phyloP scores from a whole-genome alignment of 2,888 invertebrate genomes.

The Panopea generosa region DNA sequence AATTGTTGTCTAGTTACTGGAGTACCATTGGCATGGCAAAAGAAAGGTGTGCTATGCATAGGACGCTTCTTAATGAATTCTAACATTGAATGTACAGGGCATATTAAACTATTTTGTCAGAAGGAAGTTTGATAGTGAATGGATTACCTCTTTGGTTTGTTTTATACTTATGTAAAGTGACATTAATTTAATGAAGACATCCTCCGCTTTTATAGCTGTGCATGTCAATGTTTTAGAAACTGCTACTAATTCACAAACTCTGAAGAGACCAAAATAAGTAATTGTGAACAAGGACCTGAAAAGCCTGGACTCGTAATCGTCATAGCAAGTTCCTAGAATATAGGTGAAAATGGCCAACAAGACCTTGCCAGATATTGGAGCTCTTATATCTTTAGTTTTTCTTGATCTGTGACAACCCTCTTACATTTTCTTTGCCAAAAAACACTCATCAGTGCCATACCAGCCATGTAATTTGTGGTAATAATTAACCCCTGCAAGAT shows the following conservation, averaged over 20 bases:
- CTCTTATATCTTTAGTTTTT: background rate
- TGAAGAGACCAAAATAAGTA: conserved; percentile 2
- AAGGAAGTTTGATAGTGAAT: background rate
- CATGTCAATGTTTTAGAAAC: no score
- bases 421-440: background rate
- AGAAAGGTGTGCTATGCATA: background rate
- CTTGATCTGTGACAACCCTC: conserved; percentile 1
- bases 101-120: background rate
- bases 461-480: conserved; percentile 7
- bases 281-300: background rate
- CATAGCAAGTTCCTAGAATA: conserved; percentile 4
- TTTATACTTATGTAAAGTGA: background rate
- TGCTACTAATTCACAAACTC: background rate
- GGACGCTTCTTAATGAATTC: background rate
- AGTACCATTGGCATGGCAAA: conserved; percentile 5
- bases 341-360: background rate
- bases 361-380: background rate
- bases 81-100: background rate
- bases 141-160: background rate
- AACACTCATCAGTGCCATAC: background rate
- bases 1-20: conserved; percentile 19
- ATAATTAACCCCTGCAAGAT: conserved; percentile 9
- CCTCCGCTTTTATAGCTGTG: no score
- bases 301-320: background rate
- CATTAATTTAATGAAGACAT: no score